Conservation (phyloP, 2,888 invertebrate genomes). For the Artemia sp. region DNA sequence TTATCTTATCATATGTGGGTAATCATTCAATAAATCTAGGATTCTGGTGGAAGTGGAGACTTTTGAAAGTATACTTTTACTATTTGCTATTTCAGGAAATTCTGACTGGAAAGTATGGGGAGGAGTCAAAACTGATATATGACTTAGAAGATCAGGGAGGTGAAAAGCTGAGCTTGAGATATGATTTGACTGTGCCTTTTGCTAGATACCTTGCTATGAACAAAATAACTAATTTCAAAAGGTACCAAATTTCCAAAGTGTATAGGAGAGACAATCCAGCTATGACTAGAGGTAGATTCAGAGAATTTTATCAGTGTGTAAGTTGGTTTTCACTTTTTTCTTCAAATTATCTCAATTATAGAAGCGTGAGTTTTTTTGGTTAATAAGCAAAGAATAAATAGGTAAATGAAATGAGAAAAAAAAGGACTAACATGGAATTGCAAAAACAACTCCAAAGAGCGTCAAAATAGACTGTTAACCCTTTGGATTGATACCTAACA, state of each 20-base stretch:
- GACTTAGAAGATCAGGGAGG: conserved; percentile 97
- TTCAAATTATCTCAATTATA: too few species aligned
- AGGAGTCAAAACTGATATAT: conserved; percentile 96
- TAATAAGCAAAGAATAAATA: too few species aligned
- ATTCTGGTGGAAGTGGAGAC: too few species aligned
- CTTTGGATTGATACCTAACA: too few species aligned
- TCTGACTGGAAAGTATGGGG: conserved; percentile 95
- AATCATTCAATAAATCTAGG: too few species aligned
- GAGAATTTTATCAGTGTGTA: conserved; percentile 99
- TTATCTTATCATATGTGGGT: too few species aligned
- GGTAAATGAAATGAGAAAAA: too few species aligned
- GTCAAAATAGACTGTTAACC: too few species aligned
- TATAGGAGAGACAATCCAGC: conserved; percentile 95
- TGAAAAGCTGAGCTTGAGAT: conserved; percentile 82
- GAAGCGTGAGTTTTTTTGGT: too few species aligned
- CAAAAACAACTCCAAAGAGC: too few species aligned
- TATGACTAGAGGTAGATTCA: conserved; percentile 82
- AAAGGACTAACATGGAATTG: too few species aligned
- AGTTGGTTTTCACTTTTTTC: conserved; percentile 34
- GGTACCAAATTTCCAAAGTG: conserved; percentile 97
- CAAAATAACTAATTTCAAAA: conserved; percentile 77
- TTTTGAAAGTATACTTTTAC: conserved; percentile 12
- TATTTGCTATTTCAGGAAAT: conserved; percentile 52
- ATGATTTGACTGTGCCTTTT: conserved; percentile 94
- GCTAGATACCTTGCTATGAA: conserved; percentile 96